Conservation (phyloP, 2,888 invertebrate species). For the Agelastica alni region DNA sequence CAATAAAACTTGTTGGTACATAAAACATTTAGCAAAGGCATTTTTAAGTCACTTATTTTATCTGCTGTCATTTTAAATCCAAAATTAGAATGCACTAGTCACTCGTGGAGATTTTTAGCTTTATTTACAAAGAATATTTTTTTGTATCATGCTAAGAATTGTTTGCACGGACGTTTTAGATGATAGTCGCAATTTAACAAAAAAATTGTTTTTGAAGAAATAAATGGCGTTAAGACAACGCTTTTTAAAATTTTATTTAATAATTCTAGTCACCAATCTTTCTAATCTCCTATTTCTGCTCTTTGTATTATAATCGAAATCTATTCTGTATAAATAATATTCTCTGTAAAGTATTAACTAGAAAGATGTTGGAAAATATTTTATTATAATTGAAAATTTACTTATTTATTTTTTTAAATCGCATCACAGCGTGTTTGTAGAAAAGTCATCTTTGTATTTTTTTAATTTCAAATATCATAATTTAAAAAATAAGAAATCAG, state of each 20-base stretch:
- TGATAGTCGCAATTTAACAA: conserved; percentile 5
- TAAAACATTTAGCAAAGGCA: not conserved
- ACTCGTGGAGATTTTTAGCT: conserved; percentile 9
- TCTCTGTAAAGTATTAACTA: conserved; percentile 20
- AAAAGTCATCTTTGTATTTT: too few relatives aligned
- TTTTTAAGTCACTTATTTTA: not conserved
- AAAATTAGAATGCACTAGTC: conserved; percentile 14
- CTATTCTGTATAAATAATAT: conserved; percentile 1
- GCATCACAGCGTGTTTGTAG: not conserved
- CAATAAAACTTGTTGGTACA: conserved; percentile 1
- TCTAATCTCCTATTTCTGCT: conserved; percentile 13
- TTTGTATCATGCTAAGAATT: not conserved
- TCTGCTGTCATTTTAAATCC: not conserved
- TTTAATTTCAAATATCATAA: too few relatives aligned
- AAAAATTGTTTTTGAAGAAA: not conserved
- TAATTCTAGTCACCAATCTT: conserved; percentile 16
- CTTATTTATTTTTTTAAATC: not conserved
- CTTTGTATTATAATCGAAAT: conserved; percentile 17
- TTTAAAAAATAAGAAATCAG: too few relatives aligned
- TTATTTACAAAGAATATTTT: not conserved
- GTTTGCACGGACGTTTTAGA: not conserved
- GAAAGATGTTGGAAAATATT: conserved; percentile 13
- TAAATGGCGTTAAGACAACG: conserved; percentile 1
- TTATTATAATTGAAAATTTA: conserved; percentile 14
- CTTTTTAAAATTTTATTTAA: conserved; percentile 12